Evolutionary conservation across 2,888 invertebrate genomes (phyloP).

Genomic region (Xiphydria camelus): DNA sequence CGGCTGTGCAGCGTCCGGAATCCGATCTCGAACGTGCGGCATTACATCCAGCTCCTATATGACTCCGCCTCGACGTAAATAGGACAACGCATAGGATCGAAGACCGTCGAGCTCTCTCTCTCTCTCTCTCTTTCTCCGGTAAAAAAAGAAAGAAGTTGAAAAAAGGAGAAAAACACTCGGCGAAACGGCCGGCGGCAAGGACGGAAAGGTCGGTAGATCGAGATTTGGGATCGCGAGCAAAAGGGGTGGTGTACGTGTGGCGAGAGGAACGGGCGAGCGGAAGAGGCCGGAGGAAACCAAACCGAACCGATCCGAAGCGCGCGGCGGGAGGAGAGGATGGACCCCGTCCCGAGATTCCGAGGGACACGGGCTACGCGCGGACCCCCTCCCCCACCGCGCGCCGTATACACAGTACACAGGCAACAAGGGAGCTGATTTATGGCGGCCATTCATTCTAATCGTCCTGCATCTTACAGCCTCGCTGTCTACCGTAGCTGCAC

Average conservation of each 20-base stretch:
- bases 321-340: background rate
- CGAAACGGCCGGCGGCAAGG: constrained; percentile 4
- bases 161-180: constrained; percentile 5
- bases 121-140: too few relatives aligned
- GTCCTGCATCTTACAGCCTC: constrained; percentile 46
- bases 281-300: background rate
- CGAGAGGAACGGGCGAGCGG: constrained; percentile 23
- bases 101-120: too few relatives aligned
- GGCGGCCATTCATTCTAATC: constrained; percentile 52
- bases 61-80: too few relatives aligned
- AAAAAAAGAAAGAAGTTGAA: constrained; percentile 6
- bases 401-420: constrained; percentile 11
- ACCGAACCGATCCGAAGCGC: background rate
- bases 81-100: too few relatives aligned
- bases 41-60: too few relatives aligned
- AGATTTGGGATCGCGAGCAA: constrained; percentile 29
- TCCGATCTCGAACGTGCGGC: too few relatives aligned
- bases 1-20: too few relatives aligned
- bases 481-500: constrained; percentile 41
- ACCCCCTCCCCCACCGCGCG: too few relatives aligned
- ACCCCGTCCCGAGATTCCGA: constrained; percentile 4
- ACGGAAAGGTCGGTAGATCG: constrained; percentile 25
- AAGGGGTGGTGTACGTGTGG: constrained; percentile 24
- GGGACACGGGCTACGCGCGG: constrained; percentile 4
- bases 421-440: constrained; percentile 51